These are phyloP conservation scores for Calliphora vicina DNA, from an alignment of 1,140 invertebrate genomes.

Conservation along the genomic window DNA sequence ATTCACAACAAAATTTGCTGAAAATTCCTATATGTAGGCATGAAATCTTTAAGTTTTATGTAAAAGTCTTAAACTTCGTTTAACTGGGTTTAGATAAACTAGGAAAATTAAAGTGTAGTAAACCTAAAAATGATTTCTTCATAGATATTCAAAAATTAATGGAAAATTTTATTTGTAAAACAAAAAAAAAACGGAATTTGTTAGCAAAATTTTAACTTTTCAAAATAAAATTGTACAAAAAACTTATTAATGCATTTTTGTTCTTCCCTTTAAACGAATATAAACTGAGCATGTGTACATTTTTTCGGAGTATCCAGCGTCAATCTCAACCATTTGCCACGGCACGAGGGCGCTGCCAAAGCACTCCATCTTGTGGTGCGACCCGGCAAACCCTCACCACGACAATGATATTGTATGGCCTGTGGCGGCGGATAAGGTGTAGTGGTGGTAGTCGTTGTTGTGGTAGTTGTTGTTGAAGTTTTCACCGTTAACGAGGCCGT, in stretches of 20 bases:
- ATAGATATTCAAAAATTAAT: no score
- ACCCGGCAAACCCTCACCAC: conserved; percentile 77
- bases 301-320: conserved; percentile 68
- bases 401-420: conserved; percentile 77
- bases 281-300: conserved; percentile 71
- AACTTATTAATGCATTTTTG: not conserved
- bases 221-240: not conserved
- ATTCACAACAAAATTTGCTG: no score
- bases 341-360: conserved; percentile 78
- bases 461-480: not conserved
- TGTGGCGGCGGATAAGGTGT: conserved; percentile 44
- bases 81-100: no score
- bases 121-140: no score
- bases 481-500: conserved; percentile 38
- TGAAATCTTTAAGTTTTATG: no score
- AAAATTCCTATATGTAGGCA: no score
- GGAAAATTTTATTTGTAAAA: no score
- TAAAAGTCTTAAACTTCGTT: no score
- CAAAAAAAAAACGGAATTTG: no score
- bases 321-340: conserved; percentile 83
- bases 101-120: no score
- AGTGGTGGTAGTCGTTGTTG: conserved; percentile 35
- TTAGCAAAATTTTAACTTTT: not conserved
- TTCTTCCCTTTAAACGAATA: conserved; percentile 68
- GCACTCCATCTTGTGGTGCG: conserved; percentile 79